Evolutionary conservation across 1,140 invertebrate species (phyloP), one percentile per base, ranked within the genome.

Genomic region (Colletes latitarsis): DNA sequence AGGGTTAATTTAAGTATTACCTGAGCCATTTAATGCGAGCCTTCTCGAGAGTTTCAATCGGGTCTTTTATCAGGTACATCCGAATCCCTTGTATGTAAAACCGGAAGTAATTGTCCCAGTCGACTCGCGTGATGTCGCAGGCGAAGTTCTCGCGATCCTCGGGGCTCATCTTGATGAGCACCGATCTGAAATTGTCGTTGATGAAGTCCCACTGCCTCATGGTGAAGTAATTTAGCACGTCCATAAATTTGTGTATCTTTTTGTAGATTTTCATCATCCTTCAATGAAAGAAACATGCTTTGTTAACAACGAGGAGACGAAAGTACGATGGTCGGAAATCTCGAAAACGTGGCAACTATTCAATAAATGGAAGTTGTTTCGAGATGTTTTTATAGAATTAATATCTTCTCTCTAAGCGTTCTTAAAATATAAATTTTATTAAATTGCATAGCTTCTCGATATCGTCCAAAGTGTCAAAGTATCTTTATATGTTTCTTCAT

Each of bases 181-280:
- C 91, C n/a, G 89, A 85, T 15, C 93, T 90, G 0, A 96, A 90
- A 64, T 95, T 95, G 12, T 94, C 91, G 83, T 96, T 96, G 0
- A 91, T 90, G 89, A 97, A 97, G 6, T 92, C 90, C 96, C 96
- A 97, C 77, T 96, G 94, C 84, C 95, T 94, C 0, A 93, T 95
- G 3, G 96, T 95, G 88, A 97, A 97, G 86, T 96, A 97, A 87
- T 96, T 95, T 1, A 97, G 90, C 4, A 96, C 95, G 10, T 94
- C 94, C 64, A 96, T 94, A 15, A 96, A 94, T 86, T 95, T 95
- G 83, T 95, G 94, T 64, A 97, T 94, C 86, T 95, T 96, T 14
- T 94, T 94, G 89, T 97, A 97, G 39, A 97, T 93, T 72, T 95
- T 95, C 4, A 95, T 91, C 92, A 96, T 93, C 82, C 96, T 97